Base-by-base conservation (phyloP, 2,113 vertebrate genomes). In the Condylura cristata region DNA sequence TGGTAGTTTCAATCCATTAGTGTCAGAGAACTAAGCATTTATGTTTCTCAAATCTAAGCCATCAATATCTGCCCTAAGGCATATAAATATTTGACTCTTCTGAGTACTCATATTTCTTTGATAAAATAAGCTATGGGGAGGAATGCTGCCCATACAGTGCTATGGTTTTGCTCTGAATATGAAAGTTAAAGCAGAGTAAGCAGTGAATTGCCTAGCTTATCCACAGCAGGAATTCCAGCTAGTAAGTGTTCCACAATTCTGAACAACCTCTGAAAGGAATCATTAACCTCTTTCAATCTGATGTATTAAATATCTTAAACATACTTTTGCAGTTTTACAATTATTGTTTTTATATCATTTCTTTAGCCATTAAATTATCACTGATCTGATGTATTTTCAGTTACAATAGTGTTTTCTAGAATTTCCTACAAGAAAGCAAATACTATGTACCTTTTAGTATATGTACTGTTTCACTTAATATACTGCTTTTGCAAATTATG, bases 31-130 rank as follows among this genome's bases (percentile, higher is more conserved):
- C 32, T 61, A 34, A 85, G 41, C 76, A 71, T 71, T 89, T 44
- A 53, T 63, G 20, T 83, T 71, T 83, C 34, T 88, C 74, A 68
- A 84, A 61, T 84, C 74, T 30, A 87, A 80, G 24, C 22, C 16
- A 68, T 72, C 56, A 74, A 14, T 53, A 80, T 68, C 30, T 79
- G 28, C 66, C 24, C 32, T 53, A 46, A 81, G 9, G 28, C 24
- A 81, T 32, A 93, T 28, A 93, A 80, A 86, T 86, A 91, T 71
- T 26, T 82, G 37, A 86, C 53, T 82, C 37, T 58, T 89, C 18
- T 60, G 39, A 72, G 34, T 28, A 66, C 30, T 70, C 17, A 58
- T 71, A 92, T 11, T 76, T 75, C 37, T 92, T 89, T 86, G 65
- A 66, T 68, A 68, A 83, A 91, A 58, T 76, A 63, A 76, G 17